These are phyloP conservation scores for Amniataba percoides DNA, from an alignment of 2,797 vertebrate genomes.

Conservation along the genomic window DNA sequence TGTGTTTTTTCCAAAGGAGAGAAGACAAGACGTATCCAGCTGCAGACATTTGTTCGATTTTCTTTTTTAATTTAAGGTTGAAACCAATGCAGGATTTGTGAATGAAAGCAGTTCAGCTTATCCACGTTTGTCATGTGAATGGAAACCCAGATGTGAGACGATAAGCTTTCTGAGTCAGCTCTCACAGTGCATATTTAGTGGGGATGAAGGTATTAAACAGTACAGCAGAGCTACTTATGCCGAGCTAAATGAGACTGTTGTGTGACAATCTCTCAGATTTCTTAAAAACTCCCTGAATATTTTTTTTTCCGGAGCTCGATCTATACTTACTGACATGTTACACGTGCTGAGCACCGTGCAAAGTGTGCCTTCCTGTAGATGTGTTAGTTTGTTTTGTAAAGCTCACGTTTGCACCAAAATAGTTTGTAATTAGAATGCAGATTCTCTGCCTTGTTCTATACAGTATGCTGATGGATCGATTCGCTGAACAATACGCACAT, in stretches of 20 bases:
- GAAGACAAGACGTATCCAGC: not conserved
- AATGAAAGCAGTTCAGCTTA: conserved; percentile 28
- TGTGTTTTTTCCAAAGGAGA: not conserved
- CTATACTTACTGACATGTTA: conserved; percentile 29
- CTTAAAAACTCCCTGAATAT: conserved; percentile 32
- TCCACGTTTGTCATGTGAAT: conserved; percentile 31
- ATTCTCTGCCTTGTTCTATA: conserved; percentile 43
- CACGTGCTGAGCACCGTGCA: conserved; percentile 25
- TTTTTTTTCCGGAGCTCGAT: conserved; percentile 38
- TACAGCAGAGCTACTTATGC: conserved; percentile 58
- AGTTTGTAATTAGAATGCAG: conserved; percentile 57
- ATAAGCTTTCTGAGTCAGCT: conserved; percentile 35
- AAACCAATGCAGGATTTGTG: not conserved
- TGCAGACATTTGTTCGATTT: conserved; percentile 10
- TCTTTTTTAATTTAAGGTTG: not conserved
- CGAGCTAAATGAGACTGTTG: conserved; percentile 48
- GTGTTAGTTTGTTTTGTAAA: conserved; percentile 36
- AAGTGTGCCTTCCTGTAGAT: conserved; percentile 42
- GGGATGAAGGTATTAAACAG: conserved; percentile 65
- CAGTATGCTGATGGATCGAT: conserved; percentile 57
- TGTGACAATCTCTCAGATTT: conserved; percentile 45
- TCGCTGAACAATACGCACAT: conserved; percentile 57
- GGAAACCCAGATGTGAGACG: conserved; percentile 27
- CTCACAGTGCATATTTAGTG: conserved; percentile 49
- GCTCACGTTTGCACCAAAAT: conserved; percentile 37